Base-by-base conservation (phyloP, 2,797 vertebrate genomes). In the Myotis pilosus region DNA sequence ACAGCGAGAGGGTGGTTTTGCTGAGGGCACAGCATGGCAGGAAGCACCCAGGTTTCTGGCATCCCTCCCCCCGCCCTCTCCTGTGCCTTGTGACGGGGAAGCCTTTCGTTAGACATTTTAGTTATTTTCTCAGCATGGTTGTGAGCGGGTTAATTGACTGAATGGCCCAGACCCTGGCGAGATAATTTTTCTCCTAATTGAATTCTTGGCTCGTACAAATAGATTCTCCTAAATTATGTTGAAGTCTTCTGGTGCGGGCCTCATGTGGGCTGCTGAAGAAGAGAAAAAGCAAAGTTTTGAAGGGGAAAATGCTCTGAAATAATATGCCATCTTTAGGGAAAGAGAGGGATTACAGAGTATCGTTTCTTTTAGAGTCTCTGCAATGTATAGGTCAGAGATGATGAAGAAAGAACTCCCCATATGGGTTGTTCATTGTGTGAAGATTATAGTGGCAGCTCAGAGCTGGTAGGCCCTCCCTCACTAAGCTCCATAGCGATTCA, bases 401-500 rank as follows among this genome's bases (percentile, higher is more conserved):
- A 33, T 20, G 66, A 64, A 38, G 75, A 86, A 72, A 44, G 55
- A 33, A 41, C 47, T 72, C 66, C 57, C 22, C 22, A 9, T 75
- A 15, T n/a, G 13, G 23, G 57, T 97, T 79, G 23, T 95, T 97
- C 95, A 80, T 96, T 91, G 95, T 95, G 87, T 76, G 33, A 22
- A 92, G 97, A 96, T 97, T 83, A 89, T 74, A 95, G 94, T 84
- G 96, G 96, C 94, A 96, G 96, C 96, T 96, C 89, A 94, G 89
- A 90, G 91, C 93, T 92, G 62, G 7, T 53, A 95, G 97, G 84
- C 89, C 47, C 41, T 83, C 93, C 93, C 74, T 92, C 84, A 84
- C 95, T 92, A 64, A 95, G 94, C 80, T 96, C 90, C 83, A 1
- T 87, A 80, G 96, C 94, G 97, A 97, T 96, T 98, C 98, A 97